Conservation (phyloP, 2,797 vertebrate species). For the Melanotaenia maccullochi region DNA sequence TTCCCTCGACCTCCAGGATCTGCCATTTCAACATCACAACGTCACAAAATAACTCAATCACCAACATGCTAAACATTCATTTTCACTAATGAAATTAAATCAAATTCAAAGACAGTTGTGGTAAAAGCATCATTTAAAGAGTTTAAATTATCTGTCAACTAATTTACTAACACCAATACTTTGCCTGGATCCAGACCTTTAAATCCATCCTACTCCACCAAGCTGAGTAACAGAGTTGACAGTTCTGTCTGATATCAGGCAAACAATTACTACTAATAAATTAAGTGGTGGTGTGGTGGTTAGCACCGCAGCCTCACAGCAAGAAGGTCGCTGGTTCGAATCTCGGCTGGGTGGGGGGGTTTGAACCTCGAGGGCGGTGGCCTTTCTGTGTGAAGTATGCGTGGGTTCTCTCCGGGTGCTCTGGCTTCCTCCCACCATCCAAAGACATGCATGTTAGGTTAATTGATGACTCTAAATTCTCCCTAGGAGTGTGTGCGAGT, state of each 20-base stretch:
- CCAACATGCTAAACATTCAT: background rate
- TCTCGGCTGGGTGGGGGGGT: too few species aligned
- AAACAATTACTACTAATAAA: background rate
- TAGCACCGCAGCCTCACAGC: too few species aligned
- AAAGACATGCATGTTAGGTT: too few species aligned
- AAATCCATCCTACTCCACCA: background rate
- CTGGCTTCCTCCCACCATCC: too few species aligned
- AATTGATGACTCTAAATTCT: too few species aligned
- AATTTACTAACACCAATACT: background rate
- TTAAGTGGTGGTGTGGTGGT: too few species aligned
- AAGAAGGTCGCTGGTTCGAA: too few species aligned
- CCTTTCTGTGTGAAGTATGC: too few species aligned
- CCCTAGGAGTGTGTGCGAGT: too few species aligned
- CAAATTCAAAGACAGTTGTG: background rate
- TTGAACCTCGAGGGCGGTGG: too few species aligned
- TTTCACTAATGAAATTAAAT: background rate
- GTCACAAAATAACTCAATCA: background rate
- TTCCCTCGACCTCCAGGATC: constrained; percentile 82
- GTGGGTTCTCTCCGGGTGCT: too few species aligned
- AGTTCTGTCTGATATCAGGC: background rate
- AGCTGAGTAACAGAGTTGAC: background rate
- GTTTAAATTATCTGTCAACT: background rate
- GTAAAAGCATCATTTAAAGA: background rate
- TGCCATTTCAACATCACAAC: constrained; percentile 41
- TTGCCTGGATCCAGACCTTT: background rate